Conservation (phyloP, 2,113 vertebrate species). For the human (Homo sapiens) region DNA sequence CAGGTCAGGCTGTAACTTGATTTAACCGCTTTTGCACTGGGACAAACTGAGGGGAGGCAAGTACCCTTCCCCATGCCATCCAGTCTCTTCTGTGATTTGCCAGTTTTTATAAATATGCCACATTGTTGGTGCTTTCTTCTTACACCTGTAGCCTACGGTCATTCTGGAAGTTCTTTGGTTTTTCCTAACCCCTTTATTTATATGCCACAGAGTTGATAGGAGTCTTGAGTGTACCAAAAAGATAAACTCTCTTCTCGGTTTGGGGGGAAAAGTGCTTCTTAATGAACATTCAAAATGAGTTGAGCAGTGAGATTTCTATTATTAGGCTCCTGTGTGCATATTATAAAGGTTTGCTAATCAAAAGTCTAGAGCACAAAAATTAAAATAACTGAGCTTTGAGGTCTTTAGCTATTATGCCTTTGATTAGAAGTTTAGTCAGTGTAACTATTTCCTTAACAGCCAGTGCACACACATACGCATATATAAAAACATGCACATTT, state of each 20-base stretch:
- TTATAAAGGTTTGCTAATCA: neutral
- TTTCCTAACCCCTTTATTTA: slow-evolving; percentile 59
- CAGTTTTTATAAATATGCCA: slow-evolving; percentile 67
- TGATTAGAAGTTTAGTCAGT: neutral
- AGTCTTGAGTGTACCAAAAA: slow-evolving; percentile 68
- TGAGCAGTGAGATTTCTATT: neutral
- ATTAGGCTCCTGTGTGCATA: neutral
- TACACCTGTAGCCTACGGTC: slow-evolving; percentile 53
- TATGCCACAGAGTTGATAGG: slow-evolving; percentile 72
- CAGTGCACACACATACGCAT: no score
- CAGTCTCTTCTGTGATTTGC: slow-evolving; percentile 76
- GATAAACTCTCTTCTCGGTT: slow-evolving; percentile 76
- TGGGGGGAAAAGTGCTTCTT: neutral
- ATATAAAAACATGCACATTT: neutral
- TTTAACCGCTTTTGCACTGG: slow-evolving; percentile 72
- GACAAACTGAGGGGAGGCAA: slow-evolving; percentile 60
- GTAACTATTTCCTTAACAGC: slow-evolving; percentile 14
- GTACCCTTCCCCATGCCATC: slow-evolving; percentile 61
- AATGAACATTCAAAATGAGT: neutral
- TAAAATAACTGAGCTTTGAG: neutral
- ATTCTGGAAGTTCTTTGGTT: slow-evolving; percentile 66
- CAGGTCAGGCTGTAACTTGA: slow-evolving; percentile 84
- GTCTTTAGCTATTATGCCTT: neutral
- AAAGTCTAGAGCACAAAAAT: neutral
- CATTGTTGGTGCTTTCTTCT: slow-evolving; percentile 62